Conservation (phyloP, 2,113 vertebrate genomes). For the Ornithorhynchus anatinus region DNA sequence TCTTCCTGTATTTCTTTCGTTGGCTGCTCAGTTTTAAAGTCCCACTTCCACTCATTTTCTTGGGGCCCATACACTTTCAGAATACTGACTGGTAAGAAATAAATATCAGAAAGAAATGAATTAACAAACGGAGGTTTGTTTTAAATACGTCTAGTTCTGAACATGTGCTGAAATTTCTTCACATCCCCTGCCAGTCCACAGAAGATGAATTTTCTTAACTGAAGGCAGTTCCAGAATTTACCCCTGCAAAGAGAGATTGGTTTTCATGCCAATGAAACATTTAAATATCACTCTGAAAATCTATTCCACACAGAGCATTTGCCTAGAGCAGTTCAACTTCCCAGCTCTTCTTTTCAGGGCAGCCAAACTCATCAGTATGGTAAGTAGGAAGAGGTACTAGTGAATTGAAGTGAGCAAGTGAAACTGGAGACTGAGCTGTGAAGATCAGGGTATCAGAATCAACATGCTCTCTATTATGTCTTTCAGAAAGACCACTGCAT, state of each 20-base stretch:
- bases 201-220: background rate
- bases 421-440: accelerated
- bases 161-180: background rate
- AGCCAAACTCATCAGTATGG: background rate
- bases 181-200: background rate
- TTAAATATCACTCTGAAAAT: background rate
- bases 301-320: background rate
- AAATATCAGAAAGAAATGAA: too few relatives aligned
- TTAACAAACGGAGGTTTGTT: too few relatives aligned
- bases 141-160: too few relatives aligned
- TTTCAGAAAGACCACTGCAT: slow-evolving; percentile 39
- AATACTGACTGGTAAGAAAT: too few relatives aligned
- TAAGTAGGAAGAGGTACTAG: background rate
- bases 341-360: slow-evolving; percentile 4
- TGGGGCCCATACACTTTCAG: too few relatives aligned
- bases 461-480: background rate
- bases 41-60: too few relatives aligned
- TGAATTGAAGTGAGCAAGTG: background rate
- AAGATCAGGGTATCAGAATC: accelerated
- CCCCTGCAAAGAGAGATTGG: background rate
- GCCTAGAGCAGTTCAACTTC: background rate
- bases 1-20: too few relatives aligned
- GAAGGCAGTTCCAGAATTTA: background rate
- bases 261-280: background rate
- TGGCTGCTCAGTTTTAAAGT: too few relatives aligned